A percentile compares a stretch with the other conserved stretches of the same genome.
phyloP scores from a whole-genome alignment of 2,888 invertebrate genomes.

The Noctua comes region DNA sequence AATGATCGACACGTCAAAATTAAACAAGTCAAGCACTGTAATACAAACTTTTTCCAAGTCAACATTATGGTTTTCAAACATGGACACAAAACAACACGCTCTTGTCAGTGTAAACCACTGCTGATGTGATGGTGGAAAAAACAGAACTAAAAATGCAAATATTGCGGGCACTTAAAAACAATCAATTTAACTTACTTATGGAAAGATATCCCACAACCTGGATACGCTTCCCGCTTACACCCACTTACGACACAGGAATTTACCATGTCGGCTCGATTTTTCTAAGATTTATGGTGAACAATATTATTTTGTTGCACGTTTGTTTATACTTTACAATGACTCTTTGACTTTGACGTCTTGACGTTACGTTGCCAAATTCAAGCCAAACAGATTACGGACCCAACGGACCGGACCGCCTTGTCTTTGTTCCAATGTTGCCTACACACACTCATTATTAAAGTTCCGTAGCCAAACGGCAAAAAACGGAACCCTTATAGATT shows the following conservation, averaged over 20 bases:
- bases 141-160: not conserved
- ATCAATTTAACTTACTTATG: not conserved
- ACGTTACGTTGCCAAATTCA: no score
- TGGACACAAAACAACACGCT: not conserved
- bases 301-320: not conserved
- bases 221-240: not conserved
- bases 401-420: no score
- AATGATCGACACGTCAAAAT: not conserved
- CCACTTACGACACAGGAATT: not conserved
- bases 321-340: not conserved
- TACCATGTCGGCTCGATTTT: not conserved
- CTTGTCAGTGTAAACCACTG: not conserved
- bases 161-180: not conserved
- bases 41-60: not conserved
- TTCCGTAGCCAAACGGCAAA: no score
- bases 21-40: not conserved
- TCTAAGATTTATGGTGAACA: not conserved
- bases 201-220: constrained; percentile 3
- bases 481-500: no score
- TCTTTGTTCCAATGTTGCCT: no score
- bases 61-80: not conserved
- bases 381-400: no score
- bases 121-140: not conserved
- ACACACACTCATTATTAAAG: no score
- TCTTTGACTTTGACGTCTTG: no score